A percentile compares a stretch with the other conserved stretches of the same genome.
Conservation (phyloP, 1,140 invertebrate species). For the Bombus pascuorum region DNA sequence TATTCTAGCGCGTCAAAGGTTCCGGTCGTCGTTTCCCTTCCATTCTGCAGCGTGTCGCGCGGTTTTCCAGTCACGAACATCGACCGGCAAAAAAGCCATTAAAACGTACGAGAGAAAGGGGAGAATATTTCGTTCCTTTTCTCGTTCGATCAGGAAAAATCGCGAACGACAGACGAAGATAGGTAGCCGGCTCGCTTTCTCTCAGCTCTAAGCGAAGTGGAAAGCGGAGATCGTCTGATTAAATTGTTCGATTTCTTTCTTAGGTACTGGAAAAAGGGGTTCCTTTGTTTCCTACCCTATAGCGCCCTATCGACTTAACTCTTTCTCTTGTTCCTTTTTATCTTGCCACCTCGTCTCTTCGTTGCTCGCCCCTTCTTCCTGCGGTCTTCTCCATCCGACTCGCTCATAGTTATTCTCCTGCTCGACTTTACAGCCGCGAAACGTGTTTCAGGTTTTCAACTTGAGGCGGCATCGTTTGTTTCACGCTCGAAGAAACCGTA, state of each 20-base stretch:
- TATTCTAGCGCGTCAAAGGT: slow-evolving; percentile 52
- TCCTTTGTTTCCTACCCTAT: slow-evolving; percentile 45
- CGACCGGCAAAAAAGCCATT: slow-evolving; percentile 27
- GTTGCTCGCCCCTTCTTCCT: background rate
- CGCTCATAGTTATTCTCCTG: background rate
- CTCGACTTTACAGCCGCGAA: slow-evolving; percentile 17
- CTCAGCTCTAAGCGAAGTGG: slow-evolving; percentile 9
- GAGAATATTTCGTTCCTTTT: slow-evolving; percentile 49
- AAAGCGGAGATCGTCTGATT: slow-evolving; percentile 35
- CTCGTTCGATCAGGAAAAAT: background rate
- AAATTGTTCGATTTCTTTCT: slow-evolving; percentile 53
- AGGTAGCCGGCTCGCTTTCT: background rate
- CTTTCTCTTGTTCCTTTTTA: slow-evolving; percentile 19
- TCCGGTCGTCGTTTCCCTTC: slow-evolving; percentile 27
- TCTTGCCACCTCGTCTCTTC: background rate
- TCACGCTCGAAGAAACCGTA: slow-evolving; percentile 23
- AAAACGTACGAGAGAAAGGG: slow-evolving; percentile 33
- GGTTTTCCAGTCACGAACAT: slow-evolving; percentile 63
- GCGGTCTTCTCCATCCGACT: too few species aligned
- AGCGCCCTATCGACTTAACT: slow-evolving; percentile 23
- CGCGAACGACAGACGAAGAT: background rate
- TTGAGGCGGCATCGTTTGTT: slow-evolving; percentile 34
- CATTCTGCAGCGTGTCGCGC: slow-evolving; percentile 19
- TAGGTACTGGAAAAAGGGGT: slow-evolving; percentile 12
- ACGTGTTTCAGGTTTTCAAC: slow-evolving; percentile 46